A percentile compares a stretch with the other conserved stretches of the same genome.
Evolutionary conservation across 1,140 invertebrate genomes (phyloP).

Genomic region (Gonioctena quinquepunctata): DNA sequence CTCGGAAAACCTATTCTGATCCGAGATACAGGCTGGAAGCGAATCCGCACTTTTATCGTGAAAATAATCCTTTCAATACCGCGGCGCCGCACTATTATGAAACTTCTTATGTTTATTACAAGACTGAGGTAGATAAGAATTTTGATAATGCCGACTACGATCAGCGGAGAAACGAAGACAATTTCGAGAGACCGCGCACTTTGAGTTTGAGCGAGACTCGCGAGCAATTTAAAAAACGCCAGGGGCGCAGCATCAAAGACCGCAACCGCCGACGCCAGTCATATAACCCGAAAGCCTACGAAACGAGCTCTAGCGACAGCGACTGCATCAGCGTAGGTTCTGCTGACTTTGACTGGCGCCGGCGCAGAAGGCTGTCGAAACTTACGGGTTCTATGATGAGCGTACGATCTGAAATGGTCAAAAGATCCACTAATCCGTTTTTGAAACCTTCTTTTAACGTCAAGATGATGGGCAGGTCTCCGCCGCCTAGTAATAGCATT

Average conservation of each 20-base stretch:
- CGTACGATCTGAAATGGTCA: slow-evolving; percentile 52
- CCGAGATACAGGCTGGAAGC: slow-evolving; percentile 1
- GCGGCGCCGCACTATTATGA: slow-evolving; percentile 37
- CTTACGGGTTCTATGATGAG: slow-evolving; percentile 50
- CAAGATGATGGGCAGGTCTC: slow-evolving; percentile 48
- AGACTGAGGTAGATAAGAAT: slow-evolving; percentile 36
- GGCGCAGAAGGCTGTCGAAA: slow-evolving; percentile 45
- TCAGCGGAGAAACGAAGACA: slow-evolving; percentile 13
- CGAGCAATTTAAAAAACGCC: slow-evolving; percentile 44
- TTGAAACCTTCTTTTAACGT: slow-evolving; percentile 46
- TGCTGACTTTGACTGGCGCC: slow-evolving; percentile 53
- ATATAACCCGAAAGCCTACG: slow-evolving; percentile 60
- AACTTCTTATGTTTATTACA: slow-evolving; percentile 46
- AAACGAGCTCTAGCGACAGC: slow-evolving; percentile 53
- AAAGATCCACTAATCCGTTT: slow-evolving; percentile 45
- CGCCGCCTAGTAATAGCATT: slow-evolving; percentile 52
- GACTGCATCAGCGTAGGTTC: slow-evolving; percentile 53
- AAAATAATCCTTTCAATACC: slow-evolving; percentile 6
- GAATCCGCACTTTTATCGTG: slow-evolving; percentile 19
- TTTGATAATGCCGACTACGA: slow-evolving; percentile 2
- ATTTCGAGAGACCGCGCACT: slow-evolving; percentile 41
- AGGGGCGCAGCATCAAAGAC: slow-evolving; percentile 55
- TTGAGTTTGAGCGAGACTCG: slow-evolving; percentile 48
- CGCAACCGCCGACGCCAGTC: slow-evolving; percentile 60
- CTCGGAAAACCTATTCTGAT: slow-evolving; percentile 49